phyloP scores from a whole-genome alignment of 2,113 vertebrate species.

The Nematolebias whitei region DNA sequence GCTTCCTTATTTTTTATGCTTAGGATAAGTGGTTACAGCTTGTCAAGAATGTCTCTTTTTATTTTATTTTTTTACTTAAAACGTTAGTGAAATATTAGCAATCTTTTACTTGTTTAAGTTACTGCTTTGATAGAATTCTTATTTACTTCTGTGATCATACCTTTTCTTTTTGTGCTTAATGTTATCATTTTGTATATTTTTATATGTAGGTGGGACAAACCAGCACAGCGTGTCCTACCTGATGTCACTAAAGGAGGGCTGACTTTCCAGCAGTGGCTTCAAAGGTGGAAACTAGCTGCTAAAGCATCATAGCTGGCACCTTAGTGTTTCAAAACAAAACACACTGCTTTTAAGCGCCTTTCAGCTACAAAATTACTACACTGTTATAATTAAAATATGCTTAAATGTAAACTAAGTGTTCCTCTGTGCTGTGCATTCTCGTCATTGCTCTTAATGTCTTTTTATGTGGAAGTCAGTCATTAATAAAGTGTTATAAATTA shows the following conservation, averaged over 20 bases:
- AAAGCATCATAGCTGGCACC: conserved; percentile 44
- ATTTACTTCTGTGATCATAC: background rate
- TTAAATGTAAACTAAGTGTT: background rate
- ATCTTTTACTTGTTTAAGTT: background rate
- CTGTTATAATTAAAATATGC: background rate
- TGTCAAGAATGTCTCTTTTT: too few relatives aligned
- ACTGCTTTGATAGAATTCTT: background rate
- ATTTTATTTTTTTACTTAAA: too few relatives aligned
- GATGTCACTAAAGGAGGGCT: conserved; percentile 69
- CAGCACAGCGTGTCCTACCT: conserved; percentile 78
- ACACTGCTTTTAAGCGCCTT: conserved; percentile 8
- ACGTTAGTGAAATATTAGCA: too few relatives aligned
- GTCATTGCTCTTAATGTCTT: background rate
- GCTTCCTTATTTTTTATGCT: background rate
- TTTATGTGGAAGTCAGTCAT: background rate
- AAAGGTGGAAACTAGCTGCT: conserved; percentile 79
- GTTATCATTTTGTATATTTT: conserved; percentile 23
- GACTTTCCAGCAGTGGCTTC: conserved; percentile 82
- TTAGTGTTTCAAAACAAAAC: background rate
- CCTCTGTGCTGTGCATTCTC: background rate
- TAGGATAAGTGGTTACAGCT: background rate
- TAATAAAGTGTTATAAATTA: conserved; percentile 38
- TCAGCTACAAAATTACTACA: conserved; percentile 2
- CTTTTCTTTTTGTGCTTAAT: background rate
- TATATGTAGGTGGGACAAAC: conserved; percentile 83